Conservation (phyloP, 2,888 invertebrate species). For the Volucella inanis region DNA sequence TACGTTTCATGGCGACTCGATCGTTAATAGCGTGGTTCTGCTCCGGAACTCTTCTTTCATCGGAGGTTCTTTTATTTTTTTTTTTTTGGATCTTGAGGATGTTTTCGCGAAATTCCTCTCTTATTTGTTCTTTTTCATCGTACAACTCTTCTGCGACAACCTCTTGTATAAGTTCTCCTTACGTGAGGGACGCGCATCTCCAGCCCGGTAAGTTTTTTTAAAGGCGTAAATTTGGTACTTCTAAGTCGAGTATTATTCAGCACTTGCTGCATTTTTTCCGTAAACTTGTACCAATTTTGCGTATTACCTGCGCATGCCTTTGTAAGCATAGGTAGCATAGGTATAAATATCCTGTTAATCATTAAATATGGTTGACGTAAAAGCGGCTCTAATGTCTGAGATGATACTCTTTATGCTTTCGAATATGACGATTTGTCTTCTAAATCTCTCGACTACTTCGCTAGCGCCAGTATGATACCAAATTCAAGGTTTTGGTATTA, state of each 20-base stretch:
- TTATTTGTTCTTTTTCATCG: conserved; percentile 24
- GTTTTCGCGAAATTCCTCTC: conserved; percentile 57
- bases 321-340: conserved; percentile 78
- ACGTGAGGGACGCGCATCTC: conserved; percentile 42
- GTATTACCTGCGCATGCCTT: conserved; percentile 78
- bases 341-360: too few species aligned
- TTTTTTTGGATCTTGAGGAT: conserved; percentile 49
- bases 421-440: conserved; percentile 39
- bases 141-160: conserved; percentile 6
- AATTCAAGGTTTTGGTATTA: too few species aligned
- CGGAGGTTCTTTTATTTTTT: conserved; percentile 49
- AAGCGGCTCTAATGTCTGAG: conserved; percentile 80
- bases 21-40: neutral
- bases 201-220: conserved; percentile 57
- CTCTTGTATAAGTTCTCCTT: conserved; percentile 35
- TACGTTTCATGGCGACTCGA: too few species aligned
- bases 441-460: conserved; percentile 78
- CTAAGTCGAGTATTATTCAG: conserved; percentile 74
- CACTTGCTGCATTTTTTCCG: conserved; percentile 68
- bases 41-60: conserved; percentile 13
- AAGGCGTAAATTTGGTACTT: conserved; percentile 57
- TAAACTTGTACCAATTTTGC: conserved; percentile 77
- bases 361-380: conserved; percentile 77
- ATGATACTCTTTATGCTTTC: conserved; percentile 77
- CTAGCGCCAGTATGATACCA: conserved; percentile 73